Percentiles rank a stretch among this genome's conserved stretches.
phyloP scores from a whole-genome alignment of 1,140 invertebrate species.

The Radopholus similis region DNA sequence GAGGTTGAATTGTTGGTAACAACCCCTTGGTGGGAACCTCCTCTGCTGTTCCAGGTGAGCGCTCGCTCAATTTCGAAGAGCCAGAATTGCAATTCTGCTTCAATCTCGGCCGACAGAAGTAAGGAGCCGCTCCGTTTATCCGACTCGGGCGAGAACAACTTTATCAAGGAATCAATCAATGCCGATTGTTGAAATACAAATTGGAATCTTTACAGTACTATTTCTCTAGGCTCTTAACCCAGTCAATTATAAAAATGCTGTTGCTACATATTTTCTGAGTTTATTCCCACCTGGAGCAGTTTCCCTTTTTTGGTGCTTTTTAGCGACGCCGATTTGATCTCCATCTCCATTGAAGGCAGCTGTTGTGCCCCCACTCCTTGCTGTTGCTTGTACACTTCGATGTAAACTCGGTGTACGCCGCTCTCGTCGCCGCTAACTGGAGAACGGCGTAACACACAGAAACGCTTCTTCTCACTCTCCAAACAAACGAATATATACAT shows the following conservation, averaged over 20 bases:
- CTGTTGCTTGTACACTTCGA: constrained; percentile 38
- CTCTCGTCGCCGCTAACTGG: constrained; percentile 14
- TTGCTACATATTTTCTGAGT: too few species aligned
- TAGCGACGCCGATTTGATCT: constrained; percentile 38
- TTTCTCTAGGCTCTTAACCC: too few species aligned
- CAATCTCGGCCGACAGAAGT: constrained; percentile 26
- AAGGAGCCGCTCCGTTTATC: constrained; percentile 31
- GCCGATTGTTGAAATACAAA: not conserved
- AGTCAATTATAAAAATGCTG: too few species aligned
- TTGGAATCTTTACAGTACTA: too few species aligned
- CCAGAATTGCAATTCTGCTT: constrained; percentile 32
- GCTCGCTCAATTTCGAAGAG: constrained; percentile 35
- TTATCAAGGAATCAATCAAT: not conserved
- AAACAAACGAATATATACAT: not conserved
- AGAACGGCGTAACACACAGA: constrained; percentile 33
- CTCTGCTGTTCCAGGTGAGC: constrained; percentile 31
- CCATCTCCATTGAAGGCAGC: constrained; percentile 22
- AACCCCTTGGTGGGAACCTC: not conserved
- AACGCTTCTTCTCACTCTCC: constrained; percentile 39
- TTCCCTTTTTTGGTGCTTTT: constrained; percentile 48
- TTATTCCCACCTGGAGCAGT: constrained; percentile 47
- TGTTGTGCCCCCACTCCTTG: constrained; percentile 15
- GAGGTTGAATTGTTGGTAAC: not conserved
- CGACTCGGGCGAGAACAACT: not conserved
- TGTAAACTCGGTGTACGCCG: constrained; percentile 16